Conservation (phyloP, 2,888 invertebrate genomes). For the Caenorhabditis drosophilae region DNA sequence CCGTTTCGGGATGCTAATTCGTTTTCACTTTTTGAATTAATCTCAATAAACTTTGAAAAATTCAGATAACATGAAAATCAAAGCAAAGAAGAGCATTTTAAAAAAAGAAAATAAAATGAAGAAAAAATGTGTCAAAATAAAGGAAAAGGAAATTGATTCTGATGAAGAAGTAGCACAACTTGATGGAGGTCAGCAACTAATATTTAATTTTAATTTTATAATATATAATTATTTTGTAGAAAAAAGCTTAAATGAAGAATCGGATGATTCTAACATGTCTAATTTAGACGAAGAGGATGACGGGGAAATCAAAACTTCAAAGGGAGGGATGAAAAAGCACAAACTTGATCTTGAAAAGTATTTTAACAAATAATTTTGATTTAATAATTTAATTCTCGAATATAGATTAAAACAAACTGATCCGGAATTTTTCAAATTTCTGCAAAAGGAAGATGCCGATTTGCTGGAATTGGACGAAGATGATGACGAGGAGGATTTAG, state of each 20-base stretch:
- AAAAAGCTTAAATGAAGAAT: too few species aligned
- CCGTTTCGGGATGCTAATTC: not conserved
- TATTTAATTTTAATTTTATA: not conserved
- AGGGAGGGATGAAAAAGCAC: constrained; percentile 36
- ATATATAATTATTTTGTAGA: too few species aligned
- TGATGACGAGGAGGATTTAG: constrained; percentile 37
- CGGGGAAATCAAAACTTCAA: constrained; percentile 8
- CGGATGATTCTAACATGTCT: constrained; percentile 8
- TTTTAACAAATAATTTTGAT: too few species aligned
- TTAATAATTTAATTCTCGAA: too few species aligned
- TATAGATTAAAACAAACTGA: constrained; percentile 46
- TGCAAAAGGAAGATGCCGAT: constrained; percentile 64
- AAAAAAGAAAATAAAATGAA: constrained; percentile 1
- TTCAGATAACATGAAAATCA: constrained; percentile 9
- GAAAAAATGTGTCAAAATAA: not conserved
- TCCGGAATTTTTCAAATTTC: constrained; percentile 64
- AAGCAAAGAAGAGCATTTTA: constrained; percentile 4
- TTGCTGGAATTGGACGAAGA: constrained; percentile 54
- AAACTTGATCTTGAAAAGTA: constrained; percentile 43
- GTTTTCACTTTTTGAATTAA: not conserved
- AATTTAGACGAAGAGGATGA: constrained; percentile 10
- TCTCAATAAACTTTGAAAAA: not conserved
- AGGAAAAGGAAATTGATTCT: not conserved
- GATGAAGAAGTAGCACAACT: constrained; percentile 7
- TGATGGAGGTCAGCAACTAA: not conserved